Evolutionary conservation across 2,888 invertebrate genomes (phyloP).

Genomic region (Scaptomyza reducta): DNA sequence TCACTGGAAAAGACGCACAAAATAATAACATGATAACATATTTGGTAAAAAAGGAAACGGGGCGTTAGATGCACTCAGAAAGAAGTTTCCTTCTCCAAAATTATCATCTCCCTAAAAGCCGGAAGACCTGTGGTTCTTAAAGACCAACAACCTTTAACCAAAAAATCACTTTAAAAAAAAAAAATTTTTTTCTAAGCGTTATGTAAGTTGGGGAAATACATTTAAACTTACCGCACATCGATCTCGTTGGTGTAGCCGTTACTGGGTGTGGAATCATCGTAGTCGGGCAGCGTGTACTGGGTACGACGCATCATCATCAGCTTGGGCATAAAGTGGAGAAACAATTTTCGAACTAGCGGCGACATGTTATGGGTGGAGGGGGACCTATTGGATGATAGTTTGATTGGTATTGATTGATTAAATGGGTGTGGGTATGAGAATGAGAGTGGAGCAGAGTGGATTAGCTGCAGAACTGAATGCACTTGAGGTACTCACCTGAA

Average conservation of each 20-base stretch:
- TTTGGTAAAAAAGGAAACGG: neutral
- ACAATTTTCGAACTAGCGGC: conserved; percentile 93
- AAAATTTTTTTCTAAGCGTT: neutral
- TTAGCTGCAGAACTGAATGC: conserved; percentile 7
- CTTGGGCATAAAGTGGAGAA: conserved; percentile 96
- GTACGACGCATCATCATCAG: conserved; percentile 95
- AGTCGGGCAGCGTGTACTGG: conserved; percentile 93
- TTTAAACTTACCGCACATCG: conserved; percentile 89
- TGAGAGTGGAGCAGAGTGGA: conserved; percentile 3
- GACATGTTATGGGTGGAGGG: conserved; percentile 98
- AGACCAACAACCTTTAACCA: neutral
- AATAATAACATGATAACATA: conserved; percentile 3
- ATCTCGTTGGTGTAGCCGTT: conserved; percentile 92
- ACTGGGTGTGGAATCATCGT: conserved; percentile 91
- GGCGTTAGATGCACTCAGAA: conserved; percentile 11
- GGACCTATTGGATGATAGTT: conserved; percentile 86
- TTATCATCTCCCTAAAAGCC: neutral
- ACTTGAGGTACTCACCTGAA: conserved; percentile 87
- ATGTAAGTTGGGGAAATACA: neutral
- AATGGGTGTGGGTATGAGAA: neutral
- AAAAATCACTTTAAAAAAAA: neutral
- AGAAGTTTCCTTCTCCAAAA: neutral
- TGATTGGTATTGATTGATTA: conserved; percentile 13
- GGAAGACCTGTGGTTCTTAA: neutral
- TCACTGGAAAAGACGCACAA: conserved; percentile 84